phyloP scores from a whole-genome alignment of 2,113 vertebrate genomes.

The Lynx canadensis region DNA sequence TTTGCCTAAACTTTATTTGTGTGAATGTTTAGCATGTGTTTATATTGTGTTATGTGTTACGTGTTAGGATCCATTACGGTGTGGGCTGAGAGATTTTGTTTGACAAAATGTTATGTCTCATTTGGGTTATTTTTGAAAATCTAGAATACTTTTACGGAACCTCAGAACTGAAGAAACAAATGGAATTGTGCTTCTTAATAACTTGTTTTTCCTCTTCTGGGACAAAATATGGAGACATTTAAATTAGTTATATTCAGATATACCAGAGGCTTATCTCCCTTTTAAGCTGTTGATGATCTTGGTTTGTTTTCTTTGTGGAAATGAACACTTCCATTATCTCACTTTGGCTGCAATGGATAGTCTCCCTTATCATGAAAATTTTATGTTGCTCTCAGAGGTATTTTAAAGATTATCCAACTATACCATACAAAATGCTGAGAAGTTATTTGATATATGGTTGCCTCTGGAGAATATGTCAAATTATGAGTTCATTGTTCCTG shows the following conservation, averaged over 20 bases:
- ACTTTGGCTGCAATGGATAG: background rate
- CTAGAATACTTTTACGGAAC: background rate
- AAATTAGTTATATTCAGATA: background rate
- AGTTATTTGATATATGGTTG: background rate
- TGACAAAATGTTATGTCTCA: background rate
- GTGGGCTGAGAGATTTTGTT: background rate
- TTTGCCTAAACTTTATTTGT: background rate
- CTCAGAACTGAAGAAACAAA: background rate
- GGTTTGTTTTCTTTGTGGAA: conserved; percentile 1
- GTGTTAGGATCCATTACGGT: background rate
- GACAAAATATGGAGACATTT: conserved; percentile 11
- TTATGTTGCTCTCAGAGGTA: background rate
- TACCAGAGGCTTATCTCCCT: background rate
- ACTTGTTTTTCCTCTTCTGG: conserved; percentile 34
- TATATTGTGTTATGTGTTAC: background rate
- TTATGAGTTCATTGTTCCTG: background rate
- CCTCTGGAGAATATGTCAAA: background rate
- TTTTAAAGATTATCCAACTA: background rate
- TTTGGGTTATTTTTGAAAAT: conserved; percentile 47
- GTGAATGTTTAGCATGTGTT: background rate
- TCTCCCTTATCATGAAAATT: background rate
- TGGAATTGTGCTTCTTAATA: background rate
- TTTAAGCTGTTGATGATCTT: background rate
- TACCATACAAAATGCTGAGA: background rate
- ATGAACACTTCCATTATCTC: background rate